Base-by-base conservation (phyloP, 37 sponge, comb jelly and placozoan genomes). In the Ephydatia muelleri region DNA sequence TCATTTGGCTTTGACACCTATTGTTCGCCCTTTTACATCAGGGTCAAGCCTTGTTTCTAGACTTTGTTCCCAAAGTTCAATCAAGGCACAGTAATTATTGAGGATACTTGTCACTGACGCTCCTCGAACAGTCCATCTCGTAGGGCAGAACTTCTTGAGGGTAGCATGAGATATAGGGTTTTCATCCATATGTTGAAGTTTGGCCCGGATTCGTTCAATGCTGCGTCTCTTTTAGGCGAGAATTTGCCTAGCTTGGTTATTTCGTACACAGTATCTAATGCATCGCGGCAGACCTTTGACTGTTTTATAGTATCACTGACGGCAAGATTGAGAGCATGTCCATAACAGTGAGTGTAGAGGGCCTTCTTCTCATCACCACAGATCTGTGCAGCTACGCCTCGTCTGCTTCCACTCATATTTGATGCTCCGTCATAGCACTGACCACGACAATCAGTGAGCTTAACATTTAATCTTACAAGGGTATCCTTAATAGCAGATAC, bases 261-360 rank as follows among this genome's bases (percentile, higher is more conserved):
- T 90, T 93, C 94, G 77, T 75, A 76, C 2, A 78, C 82, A 28
- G 81, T 84, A 12, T 85, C 86, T 35, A 92, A 69, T 32, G 93
- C 84, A 65, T 92, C 88, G 37, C 83, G 31, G 34, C n/a, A 80
- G 22, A 93, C 19, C 40, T 85, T 86, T 19, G 76, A 90, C 65
- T 82, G 65, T 64, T 86, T 93, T 22, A 89, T 27, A 37, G 78
- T 67, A 47, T 88, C 89, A 36, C 84, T 84, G 76, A 67, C 86
- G 39, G 84, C 87, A 37, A 93, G 76, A 67, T 89, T 93, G 13
- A 93, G 89, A 28, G 83, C 77, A 84, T 92, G 89, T 49, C 77
- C 93, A 83, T 93, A 86, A 67, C 89, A 93, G 43, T 93, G 93
- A 5, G 84, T 89, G 34, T 80, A 93, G 16, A 89, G 23, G n/a